A percentile compares a stretch with the other conserved stretches of the same genome.
Conservation (phyloP, 2,113 vertebrate species). For the Willisornis vidua region DNA sequence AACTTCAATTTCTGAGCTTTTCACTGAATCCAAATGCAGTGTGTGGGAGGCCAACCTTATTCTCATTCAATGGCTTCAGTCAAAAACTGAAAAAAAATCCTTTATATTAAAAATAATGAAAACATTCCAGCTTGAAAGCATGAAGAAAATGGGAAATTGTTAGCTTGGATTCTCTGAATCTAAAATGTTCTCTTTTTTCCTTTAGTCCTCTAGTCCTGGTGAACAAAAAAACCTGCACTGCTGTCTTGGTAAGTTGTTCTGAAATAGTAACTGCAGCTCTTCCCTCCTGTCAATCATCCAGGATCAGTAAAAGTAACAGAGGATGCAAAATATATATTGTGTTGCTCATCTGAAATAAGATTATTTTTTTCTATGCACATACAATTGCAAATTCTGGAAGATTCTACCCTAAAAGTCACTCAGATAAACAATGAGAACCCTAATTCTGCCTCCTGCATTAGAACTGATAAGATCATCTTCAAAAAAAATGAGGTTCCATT, state of each 20-base stretch:
- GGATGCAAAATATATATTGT: background rate
- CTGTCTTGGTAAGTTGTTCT: background rate
- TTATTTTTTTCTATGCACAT: background rate
- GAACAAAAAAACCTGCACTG: background rate
- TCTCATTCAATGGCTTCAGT: background rate
- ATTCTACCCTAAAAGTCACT: background rate
- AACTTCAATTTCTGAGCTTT: background rate
- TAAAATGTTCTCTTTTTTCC: background rate
- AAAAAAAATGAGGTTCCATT: background rate
- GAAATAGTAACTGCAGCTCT: background rate
- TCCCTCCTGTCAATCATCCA: background rate
- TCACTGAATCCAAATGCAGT: background rate
- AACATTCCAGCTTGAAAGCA: conserved; percentile 3
- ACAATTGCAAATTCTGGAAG: background rate
- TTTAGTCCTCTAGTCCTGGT: background rate
- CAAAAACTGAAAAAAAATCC: background rate
- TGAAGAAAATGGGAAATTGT: conserved; percentile 3
- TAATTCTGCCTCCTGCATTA: background rate
- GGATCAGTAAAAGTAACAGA: background rate
- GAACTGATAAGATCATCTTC: background rate
- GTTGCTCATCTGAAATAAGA: background rate
- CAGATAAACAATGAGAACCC: background rate
- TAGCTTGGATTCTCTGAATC: background rate
- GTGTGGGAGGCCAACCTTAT: background rate
- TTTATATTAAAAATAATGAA: conserved; percentile 56